These are phyloP conservation scores for Agrochola circellaris DNA, from an alignment of 2,888 invertebrate species.

Conservation along the genomic window DNA sequence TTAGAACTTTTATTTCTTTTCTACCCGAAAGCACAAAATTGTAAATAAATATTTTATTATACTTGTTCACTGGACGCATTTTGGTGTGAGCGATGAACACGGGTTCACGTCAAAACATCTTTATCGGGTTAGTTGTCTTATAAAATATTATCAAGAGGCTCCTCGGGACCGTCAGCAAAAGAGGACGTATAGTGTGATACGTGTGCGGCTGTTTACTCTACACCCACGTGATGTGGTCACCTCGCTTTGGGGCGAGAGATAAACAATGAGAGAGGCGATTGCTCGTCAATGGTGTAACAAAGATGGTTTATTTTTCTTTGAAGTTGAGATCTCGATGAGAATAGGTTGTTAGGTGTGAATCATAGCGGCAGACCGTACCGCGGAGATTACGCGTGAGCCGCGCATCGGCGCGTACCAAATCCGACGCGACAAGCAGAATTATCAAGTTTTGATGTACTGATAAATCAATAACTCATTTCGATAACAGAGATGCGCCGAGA, in stretches of 20 bases:
- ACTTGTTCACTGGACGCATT: conserved; percentile 89
- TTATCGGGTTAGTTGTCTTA: conserved; percentile 91
- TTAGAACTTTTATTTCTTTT: conserved; percentile 87
- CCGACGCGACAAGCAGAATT: conserved; percentile 85
- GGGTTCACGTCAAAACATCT: conserved; percentile 91
- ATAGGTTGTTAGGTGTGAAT: conserved; percentile 82
- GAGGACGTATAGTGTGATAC: conserved; percentile 87
- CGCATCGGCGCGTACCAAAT: conserved; percentile 84
- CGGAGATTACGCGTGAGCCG: conserved; percentile 82
- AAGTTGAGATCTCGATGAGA: conserved; percentile 84
- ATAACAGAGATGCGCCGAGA: conserved; percentile 71
- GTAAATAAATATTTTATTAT: conserved; percentile 90
- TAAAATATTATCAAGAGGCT: conserved; percentile 91
- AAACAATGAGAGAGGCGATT: conserved; percentile 90
- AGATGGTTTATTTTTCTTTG: conserved; percentile 88
- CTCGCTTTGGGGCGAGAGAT: conserved; percentile 86
- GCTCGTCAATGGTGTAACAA: conserved; percentile 87
- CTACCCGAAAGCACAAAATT: conserved; percentile 84
- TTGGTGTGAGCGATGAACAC: conserved; percentile 91
- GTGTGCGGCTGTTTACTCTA: conserved; percentile 88
- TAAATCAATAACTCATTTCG: conserved; percentile 87
- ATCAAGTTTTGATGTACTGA: conserved; percentile 87
- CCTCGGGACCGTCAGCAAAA: conserved; percentile 90
- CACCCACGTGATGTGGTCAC: conserved; percentile 89
- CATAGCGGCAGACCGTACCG: conserved; percentile 83